phyloP scores from a whole-genome alignment of 2,888 invertebrate species.

The Prosopocoilus inquinatus region DNA sequence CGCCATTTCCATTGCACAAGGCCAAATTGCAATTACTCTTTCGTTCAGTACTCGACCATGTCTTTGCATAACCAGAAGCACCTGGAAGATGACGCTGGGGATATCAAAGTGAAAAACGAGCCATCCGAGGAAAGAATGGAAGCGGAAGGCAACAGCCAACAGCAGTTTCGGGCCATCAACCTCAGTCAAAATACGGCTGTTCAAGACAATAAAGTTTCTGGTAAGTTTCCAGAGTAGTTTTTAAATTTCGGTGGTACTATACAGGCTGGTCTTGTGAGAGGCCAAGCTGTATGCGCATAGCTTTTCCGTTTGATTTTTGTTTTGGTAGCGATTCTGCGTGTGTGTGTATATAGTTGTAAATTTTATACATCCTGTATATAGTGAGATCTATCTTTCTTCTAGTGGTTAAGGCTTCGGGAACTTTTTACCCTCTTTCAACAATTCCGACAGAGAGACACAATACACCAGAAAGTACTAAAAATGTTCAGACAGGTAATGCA shows the following conservation, averaged over 20 bases:
- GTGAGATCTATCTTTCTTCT: constrained; percentile 50
- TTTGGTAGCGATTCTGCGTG: constrained; percentile 7
- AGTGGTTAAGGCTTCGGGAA: constrained; percentile 92
- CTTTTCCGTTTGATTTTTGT: neutral
- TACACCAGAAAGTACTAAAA: constrained; percentile 58
- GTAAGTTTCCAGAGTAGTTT: constrained; percentile 39
- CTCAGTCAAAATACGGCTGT: constrained; percentile 37
- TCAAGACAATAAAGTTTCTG: constrained; percentile 44
- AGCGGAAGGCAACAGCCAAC: constrained; percentile 22
- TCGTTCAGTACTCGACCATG: constrained; percentile 74
- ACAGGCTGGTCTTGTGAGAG: no score
- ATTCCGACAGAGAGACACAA: constrained; percentile 56
- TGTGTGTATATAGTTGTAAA: constrained; percentile 26
- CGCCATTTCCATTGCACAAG: constrained; percentile 76
- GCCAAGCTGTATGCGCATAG: no score
- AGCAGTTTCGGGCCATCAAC: constrained; percentile 43
- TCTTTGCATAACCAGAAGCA: constrained; percentile 70
- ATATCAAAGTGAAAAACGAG: constrained; percentile 34
- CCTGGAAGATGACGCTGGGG: constrained; percentile 41
- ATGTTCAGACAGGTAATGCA: constrained; percentile 53
- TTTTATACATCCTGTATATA: constrained; percentile 33
- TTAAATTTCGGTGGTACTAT: no score
- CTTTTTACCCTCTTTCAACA: constrained; percentile 81
- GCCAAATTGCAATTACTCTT: constrained; percentile 68
- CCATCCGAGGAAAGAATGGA: constrained; percentile 31